phyloP scores from a whole-genome alignment of 2,888 invertebrate species.

The Priocnemis perturbator region DNA sequence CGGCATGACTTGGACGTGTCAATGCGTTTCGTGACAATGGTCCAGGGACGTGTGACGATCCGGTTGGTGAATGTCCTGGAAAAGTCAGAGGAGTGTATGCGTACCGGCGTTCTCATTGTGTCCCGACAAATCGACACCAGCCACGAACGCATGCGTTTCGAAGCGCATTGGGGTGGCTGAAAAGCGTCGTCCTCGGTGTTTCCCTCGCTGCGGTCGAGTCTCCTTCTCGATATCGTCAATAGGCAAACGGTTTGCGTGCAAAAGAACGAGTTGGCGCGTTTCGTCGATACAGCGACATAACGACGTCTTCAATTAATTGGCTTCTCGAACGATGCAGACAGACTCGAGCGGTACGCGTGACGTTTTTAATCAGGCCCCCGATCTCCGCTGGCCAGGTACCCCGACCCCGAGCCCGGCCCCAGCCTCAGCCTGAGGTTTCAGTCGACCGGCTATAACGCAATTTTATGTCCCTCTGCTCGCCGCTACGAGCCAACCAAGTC shows the following conservation, averaged over 20 bases:
- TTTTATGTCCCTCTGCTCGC: conserved; percentile 58
- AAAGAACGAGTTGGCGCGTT: too few relatives aligned
- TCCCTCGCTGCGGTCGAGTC: conserved; percentile 15
- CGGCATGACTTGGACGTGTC: conserved; percentile 29
- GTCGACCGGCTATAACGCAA: conserved; percentile 58
- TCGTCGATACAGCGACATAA: too few relatives aligned
- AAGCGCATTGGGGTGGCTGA: conserved; percentile 3
- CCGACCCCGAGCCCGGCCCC: too few relatives aligned
- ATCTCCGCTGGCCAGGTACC: conserved; percentile 33
- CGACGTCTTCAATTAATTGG: too few relatives aligned
- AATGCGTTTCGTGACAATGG: conserved; percentile 36
- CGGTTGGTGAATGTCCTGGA: conserved; percentile 24
- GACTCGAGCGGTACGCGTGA: too few relatives aligned
- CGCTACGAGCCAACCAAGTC: conserved; percentile 39
- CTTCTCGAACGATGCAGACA: too few relatives aligned
- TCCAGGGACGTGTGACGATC: conserved; percentile 27
- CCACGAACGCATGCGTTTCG: conserved; percentile 14
- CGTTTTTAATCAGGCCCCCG: conserved; percentile 33
- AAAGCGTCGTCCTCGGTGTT: not conserved
- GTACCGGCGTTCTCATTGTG: conserved; percentile 35
- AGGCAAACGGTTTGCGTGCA: too few relatives aligned
- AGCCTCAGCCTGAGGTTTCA: conserved; percentile 32
- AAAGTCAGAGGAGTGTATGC: conserved; percentile 29
- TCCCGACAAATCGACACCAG: conserved; percentile 29
- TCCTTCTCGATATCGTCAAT: not conserved